Percentiles rank a stretch among this genome's conserved stretches.
Evolutionary conservation across 1,140 invertebrate species (phyloP).

Genomic region (Caenorhabditis briggsae): DNA sequence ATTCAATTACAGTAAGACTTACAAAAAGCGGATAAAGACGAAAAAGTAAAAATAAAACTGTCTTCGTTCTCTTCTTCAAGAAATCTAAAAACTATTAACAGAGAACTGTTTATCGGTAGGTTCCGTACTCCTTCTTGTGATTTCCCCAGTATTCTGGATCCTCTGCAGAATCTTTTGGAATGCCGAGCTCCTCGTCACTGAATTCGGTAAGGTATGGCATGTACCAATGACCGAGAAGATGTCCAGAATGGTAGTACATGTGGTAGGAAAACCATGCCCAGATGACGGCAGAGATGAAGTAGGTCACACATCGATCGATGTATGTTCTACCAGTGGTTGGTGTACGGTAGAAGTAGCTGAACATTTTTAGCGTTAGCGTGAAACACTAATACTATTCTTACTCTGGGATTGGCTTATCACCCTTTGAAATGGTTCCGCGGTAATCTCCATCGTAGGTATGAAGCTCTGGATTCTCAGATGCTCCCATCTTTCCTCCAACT

Average conservation of each 20-base stretch:
- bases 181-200: conserved; percentile 77
- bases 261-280: conserved; percentile 73
- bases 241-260: conserved; percentile 73
- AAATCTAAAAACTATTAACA: conserved; percentile 9
- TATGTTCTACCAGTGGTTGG: conserved; percentile 68
- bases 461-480: conserved; percentile 66
- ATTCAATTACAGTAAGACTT: conserved; percentile 38
- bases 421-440: conserved; percentile 63
- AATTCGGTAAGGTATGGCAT: conserved; percentile 75
- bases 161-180: conserved; percentile 73
- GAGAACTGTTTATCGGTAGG: conserved; percentile 71
- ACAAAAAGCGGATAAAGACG: background rate
- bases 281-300: conserved; percentile 63
- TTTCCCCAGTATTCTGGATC: conserved; percentile 78
- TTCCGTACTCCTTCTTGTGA: conserved; percentile 70
- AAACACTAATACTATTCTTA: conserved; percentile 9
- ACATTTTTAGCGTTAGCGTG: background rate
- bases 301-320: conserved; percentile 65
- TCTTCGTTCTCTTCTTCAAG: background rate
- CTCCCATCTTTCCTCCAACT: conserved; percentile 66
- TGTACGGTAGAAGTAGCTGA: conserved; percentile 66
- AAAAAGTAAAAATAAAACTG: background rate
- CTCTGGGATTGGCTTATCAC: conserved; percentile 67
- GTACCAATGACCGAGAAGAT: conserved; percentile 75
- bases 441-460: conserved; percentile 68